These are phyloP conservation scores for Tetrao urogallus DNA, from an alignment of 2,113 vertebrate genomes.

Conservation along the genomic window DNA sequence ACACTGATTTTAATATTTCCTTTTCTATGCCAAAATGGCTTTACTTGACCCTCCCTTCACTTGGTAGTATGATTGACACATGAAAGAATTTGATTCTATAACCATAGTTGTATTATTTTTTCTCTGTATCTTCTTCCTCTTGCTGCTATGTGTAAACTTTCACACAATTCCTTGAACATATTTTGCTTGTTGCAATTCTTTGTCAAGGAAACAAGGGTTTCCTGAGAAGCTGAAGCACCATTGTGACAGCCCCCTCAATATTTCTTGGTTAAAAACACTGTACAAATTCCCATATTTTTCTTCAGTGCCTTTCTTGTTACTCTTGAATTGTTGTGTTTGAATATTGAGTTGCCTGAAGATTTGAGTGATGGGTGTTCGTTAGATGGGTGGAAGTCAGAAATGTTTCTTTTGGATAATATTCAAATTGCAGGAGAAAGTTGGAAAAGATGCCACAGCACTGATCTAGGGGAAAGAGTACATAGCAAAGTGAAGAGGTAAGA, in stretches of 20 bases:
- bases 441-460: background rate
- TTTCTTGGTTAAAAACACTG: background rate
- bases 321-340: background rate
- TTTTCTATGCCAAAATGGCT: background rate
- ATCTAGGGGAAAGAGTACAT: background rate
- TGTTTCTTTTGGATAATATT: background rate
- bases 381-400: background rate
- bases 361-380: rapidly evolving
- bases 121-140: background rate
- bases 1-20: background rate
- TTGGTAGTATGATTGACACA: background rate
- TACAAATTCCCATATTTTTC: background rate
- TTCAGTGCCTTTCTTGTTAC: background rate
- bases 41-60: background rate
- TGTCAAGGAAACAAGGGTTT: background rate
- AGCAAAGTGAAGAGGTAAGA: background rate
- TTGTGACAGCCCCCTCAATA: background rate
- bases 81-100: background rate
- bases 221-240: background rate
- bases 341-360: background rate
- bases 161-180: background rate
- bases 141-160: background rate
- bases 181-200: background rate
- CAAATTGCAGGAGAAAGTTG: background rate
- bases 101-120: background rate